phyloP scores from a whole-genome alignment of 2,888 invertebrate genomes.

The Brachyptera putata region DNA sequence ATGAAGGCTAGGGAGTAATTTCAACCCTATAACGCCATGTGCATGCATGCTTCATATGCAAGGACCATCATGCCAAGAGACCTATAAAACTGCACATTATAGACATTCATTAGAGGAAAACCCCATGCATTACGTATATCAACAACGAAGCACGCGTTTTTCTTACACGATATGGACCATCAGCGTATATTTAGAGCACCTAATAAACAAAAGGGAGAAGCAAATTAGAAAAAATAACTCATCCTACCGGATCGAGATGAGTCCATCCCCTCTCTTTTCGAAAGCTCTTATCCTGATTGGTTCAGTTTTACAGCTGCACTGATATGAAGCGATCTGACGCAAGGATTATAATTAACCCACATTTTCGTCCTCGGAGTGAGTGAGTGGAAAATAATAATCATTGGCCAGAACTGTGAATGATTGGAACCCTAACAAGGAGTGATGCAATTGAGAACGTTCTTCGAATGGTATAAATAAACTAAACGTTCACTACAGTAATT shows the following conservation, averaged over 20 bases:
- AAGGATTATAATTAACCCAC: too few relatives aligned
- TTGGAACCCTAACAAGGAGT: too few relatives aligned
- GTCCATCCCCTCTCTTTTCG: background rate
- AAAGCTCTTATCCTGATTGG: background rate
- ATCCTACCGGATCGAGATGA: background rate
- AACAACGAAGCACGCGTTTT: background rate
- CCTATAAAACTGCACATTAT: constrained; percentile 20
- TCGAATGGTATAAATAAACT: too few relatives aligned
- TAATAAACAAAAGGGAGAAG: background rate
- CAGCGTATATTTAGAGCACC: background rate
- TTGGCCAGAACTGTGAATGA: too few relatives aligned
- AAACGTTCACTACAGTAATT: too few relatives aligned
- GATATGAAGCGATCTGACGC: too few relatives aligned
- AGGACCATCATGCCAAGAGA: constrained; percentile 10
- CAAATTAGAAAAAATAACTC: background rate
- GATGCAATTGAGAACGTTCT: too few relatives aligned
- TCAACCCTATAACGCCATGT: constrained; percentile 19
- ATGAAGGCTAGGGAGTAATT: constrained; percentile 8
- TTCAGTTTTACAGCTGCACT: too few relatives aligned
- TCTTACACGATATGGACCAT: constrained; percentile 2
- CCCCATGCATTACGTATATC: constrained; percentile 18
- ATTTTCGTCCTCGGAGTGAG: too few relatives aligned
- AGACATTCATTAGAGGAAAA: constrained; percentile 12
- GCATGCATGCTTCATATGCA: constrained; percentile 21
- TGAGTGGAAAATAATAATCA: too few relatives aligned